Evolutionary conservation across 2,113 vertebrate species (phyloP).

Genomic region (Syngnathoides biaculeatus): DNA sequence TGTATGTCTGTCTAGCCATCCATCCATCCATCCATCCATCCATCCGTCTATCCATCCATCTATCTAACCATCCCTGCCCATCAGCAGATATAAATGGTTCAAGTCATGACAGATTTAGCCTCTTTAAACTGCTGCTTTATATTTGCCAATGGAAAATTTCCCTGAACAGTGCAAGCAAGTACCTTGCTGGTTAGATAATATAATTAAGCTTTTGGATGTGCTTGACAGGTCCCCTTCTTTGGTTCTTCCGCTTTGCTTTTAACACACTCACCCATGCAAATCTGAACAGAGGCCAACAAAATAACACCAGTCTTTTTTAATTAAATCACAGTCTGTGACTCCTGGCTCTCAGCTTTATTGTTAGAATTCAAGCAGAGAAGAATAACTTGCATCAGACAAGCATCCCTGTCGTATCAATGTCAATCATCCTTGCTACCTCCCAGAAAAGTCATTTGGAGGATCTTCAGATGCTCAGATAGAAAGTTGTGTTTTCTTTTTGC

Average conservation of each 20-base stretch:
- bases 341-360: constrained; percentile 40
- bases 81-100: neutral
- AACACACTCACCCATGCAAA: constrained; percentile 34
- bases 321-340: constrained; percentile 48
- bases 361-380: constrained; percentile 22
- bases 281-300: constrained; percentile 47
- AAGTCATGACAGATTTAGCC: neutral
- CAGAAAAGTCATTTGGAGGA: constrained; percentile 26
- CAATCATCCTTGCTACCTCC: constrained; percentile 9
- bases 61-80: neutral
- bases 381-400: constrained; percentile 38
- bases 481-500: constrained; percentile 30
- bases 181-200: constrained; percentile 35
- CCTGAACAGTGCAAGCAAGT: constrained; percentile 16
- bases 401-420: constrained; percentile 26
- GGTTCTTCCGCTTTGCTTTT: constrained; percentile 25
- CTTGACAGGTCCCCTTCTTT: constrained; percentile 29
- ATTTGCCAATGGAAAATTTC: constrained; percentile 12
- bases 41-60: neutral
- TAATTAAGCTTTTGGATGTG: constrained; percentile 39
- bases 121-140: constrained; percentile 5
- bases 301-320: constrained; percentile 39
- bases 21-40: neutral
- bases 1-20: neutral
- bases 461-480: constrained; percentile 40